Evolutionary conservation across 1,140 invertebrate species (phyloP), one percentile per base, ranked within the genome.

Genomic region (Dinothrombium tinctorium): DNA sequence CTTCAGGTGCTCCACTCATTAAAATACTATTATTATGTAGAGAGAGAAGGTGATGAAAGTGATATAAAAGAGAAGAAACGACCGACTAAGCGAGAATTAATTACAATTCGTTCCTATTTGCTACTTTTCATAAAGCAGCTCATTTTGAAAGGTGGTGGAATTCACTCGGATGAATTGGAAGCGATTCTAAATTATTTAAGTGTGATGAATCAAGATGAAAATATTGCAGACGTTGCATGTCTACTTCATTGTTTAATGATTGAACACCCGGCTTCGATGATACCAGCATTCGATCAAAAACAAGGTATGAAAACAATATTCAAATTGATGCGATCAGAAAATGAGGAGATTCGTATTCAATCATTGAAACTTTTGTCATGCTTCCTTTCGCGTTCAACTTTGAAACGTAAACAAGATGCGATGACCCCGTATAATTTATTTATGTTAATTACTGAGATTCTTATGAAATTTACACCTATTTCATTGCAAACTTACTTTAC

Each of bases 11-110:
- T 98, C 46, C 89, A 99, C 56, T 89, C 92, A 0, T 66, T 99
- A 23, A 98, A 98, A 62, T 94, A 87, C 56, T 98, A 95, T 61
- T 98, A 98, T 58, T 98, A 90, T 89, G 81, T 98, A 12, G 76
- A n/a, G 8, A 33, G 37, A 22, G 46, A 47, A 25, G 31, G 22
- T 25, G 22, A 15, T 12, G 9, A 19, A 15, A 4, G 8, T 17
- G 14, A 35, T 19, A 33, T 44, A 9, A 40, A 38, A 26, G 46
- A 37, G 17, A 15, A 20, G 15, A 39, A 47, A 2, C 67, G 87
- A 48, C 87, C 87, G 9, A 76, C 74, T 28, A 76, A 86, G 54
- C 87, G 90, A 56, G 84, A 94, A 52, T 86, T 95, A 42, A 61
- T 90, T 29, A 77, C 80, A 46, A 82, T 95, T 56, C 68, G 90